A percentile compares a stretch with the other conserved stretches of the same genome.
phyloP scores from a whole-genome alignment of 64 coral and sea anemone species.

The Acropora tenuis region DNA sequence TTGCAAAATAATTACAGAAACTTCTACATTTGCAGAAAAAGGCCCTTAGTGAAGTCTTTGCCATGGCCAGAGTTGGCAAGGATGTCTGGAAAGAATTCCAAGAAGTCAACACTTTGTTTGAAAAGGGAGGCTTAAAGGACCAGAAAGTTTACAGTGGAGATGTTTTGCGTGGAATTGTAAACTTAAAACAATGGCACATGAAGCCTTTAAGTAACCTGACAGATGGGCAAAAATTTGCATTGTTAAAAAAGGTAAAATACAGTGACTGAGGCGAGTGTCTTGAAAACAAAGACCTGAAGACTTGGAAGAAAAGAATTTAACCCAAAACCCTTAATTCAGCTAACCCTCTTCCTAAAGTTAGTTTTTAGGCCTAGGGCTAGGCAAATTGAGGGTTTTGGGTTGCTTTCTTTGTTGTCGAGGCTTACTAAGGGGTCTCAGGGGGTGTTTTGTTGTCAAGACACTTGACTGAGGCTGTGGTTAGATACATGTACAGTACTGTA shows the following conservation, averaged over 20 bases:
- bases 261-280: neutral
- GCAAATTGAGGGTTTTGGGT: too few species aligned
- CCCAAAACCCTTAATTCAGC: too few species aligned
- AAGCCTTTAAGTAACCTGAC: neutral
- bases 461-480: too few species aligned
- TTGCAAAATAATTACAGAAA: too few species aligned
- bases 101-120: neutral
- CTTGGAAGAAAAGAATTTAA: too few species aligned
- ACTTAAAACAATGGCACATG: neutral
- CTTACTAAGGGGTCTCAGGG: too few species aligned
- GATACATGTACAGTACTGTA: too few species aligned
- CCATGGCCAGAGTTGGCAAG: neutral
- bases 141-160: neutral
- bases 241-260: constrained; percentile 3
- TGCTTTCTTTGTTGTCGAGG: too few species aligned
- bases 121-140: neutral
- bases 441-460: too few species aligned
- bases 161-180: neutral
- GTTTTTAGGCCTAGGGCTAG: too few species aligned
- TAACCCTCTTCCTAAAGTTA: too few species aligned
- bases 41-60: neutral
- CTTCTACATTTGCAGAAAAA: constrained; percentile 1
- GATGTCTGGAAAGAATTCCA: neutral
- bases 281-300: too few species aligned
- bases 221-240: neutral